phyloP scores from a whole-genome alignment of 2,113 vertebrate genomes.

The Halichoerus grypus region DNA sequence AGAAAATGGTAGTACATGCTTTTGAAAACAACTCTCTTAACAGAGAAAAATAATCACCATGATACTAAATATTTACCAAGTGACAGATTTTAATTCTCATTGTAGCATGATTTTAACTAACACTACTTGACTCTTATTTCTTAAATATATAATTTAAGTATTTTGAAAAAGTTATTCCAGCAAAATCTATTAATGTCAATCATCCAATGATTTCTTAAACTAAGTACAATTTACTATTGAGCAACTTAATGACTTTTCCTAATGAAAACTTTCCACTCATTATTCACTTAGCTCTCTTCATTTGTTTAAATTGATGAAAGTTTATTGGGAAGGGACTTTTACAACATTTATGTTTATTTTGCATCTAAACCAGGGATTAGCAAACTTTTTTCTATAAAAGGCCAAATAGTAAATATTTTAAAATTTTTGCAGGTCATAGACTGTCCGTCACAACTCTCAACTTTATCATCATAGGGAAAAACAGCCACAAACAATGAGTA shows the following conservation, averaged over 20 bases:
- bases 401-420: conserved; percentile 2
- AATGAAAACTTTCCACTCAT: conserved; percentile 74
- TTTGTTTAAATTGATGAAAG: conserved; percentile 44
- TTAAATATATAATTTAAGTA: conserved; percentile 42
- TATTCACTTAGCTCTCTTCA: conserved; percentile 67
- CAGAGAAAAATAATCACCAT: neutral
- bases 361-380: neutral
- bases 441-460: neutral
- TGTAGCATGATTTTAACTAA: conserved; percentile 8
- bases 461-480: neutral
- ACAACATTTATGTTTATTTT: conserved; percentile 51
- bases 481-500: neutral
- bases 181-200: conserved; percentile 74
- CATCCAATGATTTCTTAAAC: conserved; percentile 47
- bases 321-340: neutral
- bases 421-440: neutral
- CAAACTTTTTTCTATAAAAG: neutral
- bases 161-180: conserved; percentile 57
- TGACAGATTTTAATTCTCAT: conserved; percentile 63
- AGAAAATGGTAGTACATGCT: conserved; percentile 8
- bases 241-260: conserved; percentile 57
- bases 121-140: conserved; percentile 30
- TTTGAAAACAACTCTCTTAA: conserved; percentile 52
- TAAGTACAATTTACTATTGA: conserved; percentile 39
- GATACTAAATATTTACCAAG: neutral